These are phyloP conservation scores for Apamea sordens DNA, from an alignment of 2,888 invertebrate species.

Conservation along the genomic window DNA sequence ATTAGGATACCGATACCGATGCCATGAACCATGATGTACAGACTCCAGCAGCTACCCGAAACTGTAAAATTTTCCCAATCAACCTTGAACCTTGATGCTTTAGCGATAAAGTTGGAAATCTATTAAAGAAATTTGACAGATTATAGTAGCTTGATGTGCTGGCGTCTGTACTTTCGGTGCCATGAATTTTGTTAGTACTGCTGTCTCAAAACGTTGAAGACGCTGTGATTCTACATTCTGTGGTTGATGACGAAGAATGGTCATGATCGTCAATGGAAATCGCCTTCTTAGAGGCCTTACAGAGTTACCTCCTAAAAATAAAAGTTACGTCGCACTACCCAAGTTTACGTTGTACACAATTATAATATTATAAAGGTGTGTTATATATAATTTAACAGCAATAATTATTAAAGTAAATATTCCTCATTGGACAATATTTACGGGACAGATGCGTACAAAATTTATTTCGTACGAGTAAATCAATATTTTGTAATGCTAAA, in stretches of 20 bases:
- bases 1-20: too few relatives aligned
- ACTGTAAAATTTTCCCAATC: too few relatives aligned
- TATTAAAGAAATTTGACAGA: too few relatives aligned
- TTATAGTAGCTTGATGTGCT: too few relatives aligned
- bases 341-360: not conserved
- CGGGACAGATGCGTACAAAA: not conserved
- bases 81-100: too few relatives aligned
- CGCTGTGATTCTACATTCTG: not conserved
- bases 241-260: not conserved
- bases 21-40: too few relatives aligned
- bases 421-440: constrained; percentile 11
- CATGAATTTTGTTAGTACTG: not conserved
- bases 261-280: not conserved
- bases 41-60: too few relatives aligned
- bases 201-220: not conserved
- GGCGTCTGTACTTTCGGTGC: not conserved
- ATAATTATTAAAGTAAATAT: constrained; percentile 11
- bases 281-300: not conserved
- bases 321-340: not conserved
- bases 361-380: not conserved
- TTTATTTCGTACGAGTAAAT: constrained; percentile 13
- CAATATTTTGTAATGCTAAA: constrained; percentile 4
- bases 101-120: too few relatives aligned
- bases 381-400: not conserved
- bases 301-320: not conserved